A percentile compares a stretch with the other conserved stretches of the same genome.
Evolutionary conservation across 2,888 invertebrate genomes (phyloP).

Genomic region (Diplolepis rosae): DNA sequence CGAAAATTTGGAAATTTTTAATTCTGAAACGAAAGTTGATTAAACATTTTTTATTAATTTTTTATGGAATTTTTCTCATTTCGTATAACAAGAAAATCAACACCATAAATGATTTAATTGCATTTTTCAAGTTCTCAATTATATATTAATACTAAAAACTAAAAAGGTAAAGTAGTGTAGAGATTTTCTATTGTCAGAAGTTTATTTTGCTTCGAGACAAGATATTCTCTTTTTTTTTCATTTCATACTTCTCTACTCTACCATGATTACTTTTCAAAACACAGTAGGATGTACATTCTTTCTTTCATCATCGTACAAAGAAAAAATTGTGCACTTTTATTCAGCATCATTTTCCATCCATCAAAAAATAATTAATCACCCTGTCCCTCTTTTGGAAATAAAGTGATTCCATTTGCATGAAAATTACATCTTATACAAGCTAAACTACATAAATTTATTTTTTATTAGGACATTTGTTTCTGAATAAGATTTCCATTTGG

Average conservation of each 20-base stretch:
- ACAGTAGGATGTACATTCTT: conserved; percentile 16
- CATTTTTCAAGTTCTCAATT: too few relatives aligned
- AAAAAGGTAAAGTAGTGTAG: too few relatives aligned
- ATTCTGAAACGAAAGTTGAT: too few relatives aligned
- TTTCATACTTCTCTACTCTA: conserved; percentile 4
- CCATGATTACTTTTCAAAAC: conserved; percentile 18
- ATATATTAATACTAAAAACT: too few relatives aligned
- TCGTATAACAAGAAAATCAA: too few relatives aligned
- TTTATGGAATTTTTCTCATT: too few relatives aligned
- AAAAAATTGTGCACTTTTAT: conserved; percentile 4
- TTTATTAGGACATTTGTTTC: background rate
- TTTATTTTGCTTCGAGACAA: background rate
- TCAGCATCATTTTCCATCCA: background rate
- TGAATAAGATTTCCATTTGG: background rate
- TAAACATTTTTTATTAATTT: too few relatives aligned
- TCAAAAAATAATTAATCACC: background rate
- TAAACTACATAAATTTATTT: conserved; percentile 1
- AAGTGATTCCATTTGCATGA: background rate
- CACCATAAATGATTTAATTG: too few relatives aligned
- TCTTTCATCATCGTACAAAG: conserved; percentile 15
- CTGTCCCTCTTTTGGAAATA: conserved; percentile 1
- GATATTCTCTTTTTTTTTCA: conserved; percentile 6
- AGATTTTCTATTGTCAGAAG: too few relatives aligned
- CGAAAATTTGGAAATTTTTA: too few relatives aligned
- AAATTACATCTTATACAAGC: background rate